phyloP scores from a whole-genome alignment of 2,113 vertebrate genomes.

The Alces alces region DNA sequence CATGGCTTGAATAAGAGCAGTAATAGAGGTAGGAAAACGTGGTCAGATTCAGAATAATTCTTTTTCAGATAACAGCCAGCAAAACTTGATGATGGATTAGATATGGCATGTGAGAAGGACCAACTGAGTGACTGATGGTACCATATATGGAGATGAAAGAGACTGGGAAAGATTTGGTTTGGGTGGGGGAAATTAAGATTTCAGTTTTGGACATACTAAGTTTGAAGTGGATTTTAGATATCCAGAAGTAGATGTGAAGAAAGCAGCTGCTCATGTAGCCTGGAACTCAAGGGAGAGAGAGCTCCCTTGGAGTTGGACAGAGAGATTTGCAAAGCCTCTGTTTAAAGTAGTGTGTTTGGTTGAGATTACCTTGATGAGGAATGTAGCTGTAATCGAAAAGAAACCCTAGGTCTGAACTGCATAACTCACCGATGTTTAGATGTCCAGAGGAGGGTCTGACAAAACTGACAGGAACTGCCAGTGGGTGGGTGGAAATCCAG shows the following conservation, averaged over 20 bases:
- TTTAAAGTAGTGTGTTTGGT: neutral
- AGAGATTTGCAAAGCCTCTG: neutral
- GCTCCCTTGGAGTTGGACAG: neutral
- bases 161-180: neutral
- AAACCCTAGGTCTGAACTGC: neutral
- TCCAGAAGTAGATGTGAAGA: neutral
- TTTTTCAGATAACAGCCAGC: neutral
- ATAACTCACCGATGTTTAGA: neutral
- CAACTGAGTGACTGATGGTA: neutral
- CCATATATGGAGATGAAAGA: neutral
- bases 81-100: neutral
- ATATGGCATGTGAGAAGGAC: neutral
- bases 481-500: neutral
- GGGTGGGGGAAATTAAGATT: neutral
- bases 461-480: neutral
- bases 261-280: neutral
- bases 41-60: neutral
- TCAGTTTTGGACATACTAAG: neutral
- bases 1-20: neutral
- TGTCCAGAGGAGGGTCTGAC: neutral
- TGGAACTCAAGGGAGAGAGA: neutral
- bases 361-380: neutral
- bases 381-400: neutral
- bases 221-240: slow-evolving; percentile 13
- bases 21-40: neutral